These are phyloP conservation scores for Periplaneta americana DNA, from an alignment of 1,140 invertebrate species.

Conservation along the genomic window DNA sequence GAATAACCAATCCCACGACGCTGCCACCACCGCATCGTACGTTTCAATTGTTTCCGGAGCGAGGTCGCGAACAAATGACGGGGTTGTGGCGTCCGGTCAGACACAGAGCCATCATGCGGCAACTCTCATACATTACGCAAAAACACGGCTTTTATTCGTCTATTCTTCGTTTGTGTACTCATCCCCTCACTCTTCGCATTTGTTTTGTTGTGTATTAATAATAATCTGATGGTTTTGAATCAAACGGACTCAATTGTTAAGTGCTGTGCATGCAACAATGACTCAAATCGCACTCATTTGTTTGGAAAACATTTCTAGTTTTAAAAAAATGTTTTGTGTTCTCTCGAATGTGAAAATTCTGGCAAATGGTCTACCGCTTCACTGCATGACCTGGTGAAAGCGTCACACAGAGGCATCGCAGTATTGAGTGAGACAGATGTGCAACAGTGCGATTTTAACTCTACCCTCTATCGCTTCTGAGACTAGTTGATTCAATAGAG, in stretches of 20 bases:
- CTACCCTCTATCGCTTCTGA: no score
- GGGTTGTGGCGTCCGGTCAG: background rate
- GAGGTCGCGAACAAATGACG: background rate
- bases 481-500: no score
- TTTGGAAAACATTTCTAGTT: background rate
- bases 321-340: background rate
- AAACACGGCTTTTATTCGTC: background rate
- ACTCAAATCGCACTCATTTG: background rate
- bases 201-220: background rate
- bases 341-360: background rate
- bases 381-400: background rate
- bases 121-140: background rate
- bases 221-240: background rate
- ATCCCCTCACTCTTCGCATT: background rate
- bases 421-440: no score
- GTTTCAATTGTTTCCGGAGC: background rate
- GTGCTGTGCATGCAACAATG: background rate
- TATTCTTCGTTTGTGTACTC: background rate
- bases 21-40: background rate
- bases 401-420: no score
- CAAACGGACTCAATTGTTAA: background rate
- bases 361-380: background rate
- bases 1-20: background rate
- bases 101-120: background rate
- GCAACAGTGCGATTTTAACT: no score